Percentiles rank a stretch among this genome's conserved stretches.
Evolutionary conservation across 1,140 invertebrate genomes (phyloP).

Genomic region (Trinorchestia longiramus): DNA sequence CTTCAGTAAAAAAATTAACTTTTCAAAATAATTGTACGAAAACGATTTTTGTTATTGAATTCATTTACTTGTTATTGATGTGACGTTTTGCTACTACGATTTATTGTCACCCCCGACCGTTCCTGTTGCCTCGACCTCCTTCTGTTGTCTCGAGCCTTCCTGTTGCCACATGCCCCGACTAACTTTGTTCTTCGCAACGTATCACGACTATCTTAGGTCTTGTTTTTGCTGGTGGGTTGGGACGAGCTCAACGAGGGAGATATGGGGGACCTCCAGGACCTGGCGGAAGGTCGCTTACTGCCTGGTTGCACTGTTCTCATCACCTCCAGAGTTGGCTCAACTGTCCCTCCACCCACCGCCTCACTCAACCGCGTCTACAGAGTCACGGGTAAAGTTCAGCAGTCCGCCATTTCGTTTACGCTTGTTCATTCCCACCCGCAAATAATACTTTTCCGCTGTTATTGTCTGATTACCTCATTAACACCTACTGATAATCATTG

Average conservation of each 20-base stretch:
- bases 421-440: neutral
- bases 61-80: neutral
- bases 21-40: neutral
- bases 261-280: conserved; percentile 72
- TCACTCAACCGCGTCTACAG: conserved; percentile 71
- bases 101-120: too few species aligned
- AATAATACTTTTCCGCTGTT: neutral
- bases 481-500: neutral
- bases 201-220: conserved; percentile 68
- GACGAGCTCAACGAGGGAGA: conserved; percentile 70
- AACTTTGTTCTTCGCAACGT: neutral
- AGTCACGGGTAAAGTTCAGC: neutral
- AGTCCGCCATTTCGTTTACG: too few species aligned
- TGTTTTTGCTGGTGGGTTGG: conserved; percentile 75
- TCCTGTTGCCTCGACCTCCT: too few species aligned
- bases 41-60: neutral
- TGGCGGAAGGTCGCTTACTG: conserved; percentile 74
- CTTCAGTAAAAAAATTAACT: neutral
- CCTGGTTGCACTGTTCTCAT: conserved; percentile 73
- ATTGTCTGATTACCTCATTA: neutral
- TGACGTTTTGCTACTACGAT: too few species aligned
- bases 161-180: neutral
- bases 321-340: conserved; percentile 70
- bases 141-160: neutral
- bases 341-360: conserved; percentile 68